Evolutionary conservation across 1,140 invertebrate genomes (phyloP).

Genomic region (Drosophila sturtevanti): DNA sequence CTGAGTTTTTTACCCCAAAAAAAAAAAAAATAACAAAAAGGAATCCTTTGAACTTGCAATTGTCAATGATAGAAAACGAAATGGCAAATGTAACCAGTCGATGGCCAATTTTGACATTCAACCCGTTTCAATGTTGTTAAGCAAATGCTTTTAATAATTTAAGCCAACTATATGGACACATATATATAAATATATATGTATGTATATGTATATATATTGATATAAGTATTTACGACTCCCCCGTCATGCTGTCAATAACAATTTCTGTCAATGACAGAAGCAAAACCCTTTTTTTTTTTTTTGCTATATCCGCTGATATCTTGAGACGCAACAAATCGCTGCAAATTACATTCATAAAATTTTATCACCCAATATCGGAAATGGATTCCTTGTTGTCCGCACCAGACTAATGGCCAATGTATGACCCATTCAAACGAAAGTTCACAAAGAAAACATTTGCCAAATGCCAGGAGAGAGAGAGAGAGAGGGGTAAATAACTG

Average conservation of each 20-base stretch:
- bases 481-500: constrained; percentile 16
- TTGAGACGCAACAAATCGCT: constrained; percentile 72
- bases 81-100: constrained; percentile 30
- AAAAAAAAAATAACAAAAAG: neutral
- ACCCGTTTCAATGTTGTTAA: constrained; percentile 36
- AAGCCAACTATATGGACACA: constrained; percentile 35
- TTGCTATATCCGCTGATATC: constrained; percentile 19
- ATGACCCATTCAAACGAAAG: constrained; percentile 38
- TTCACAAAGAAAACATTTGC: constrained; percentile 51
- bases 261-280: constrained; percentile 67
- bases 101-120: constrained; percentile 35
- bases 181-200: constrained; percentile 39
- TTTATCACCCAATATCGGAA: constrained; percentile 82
- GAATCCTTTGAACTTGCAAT: constrained; percentile 27
- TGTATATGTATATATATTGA: constrained; percentile 51
- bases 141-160: constrained; percentile 77
- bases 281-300: constrained; percentile 36
- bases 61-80: constrained; percentile 4
- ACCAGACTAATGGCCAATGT: constrained; percentile 72
- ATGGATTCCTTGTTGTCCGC: constrained; percentile 70
- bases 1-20: neutral
- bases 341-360: constrained; percentile 81
- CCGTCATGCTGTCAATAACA: constrained; percentile 73
- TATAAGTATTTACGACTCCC: constrained; percentile 73
- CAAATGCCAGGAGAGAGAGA: neutral